Percentiles rank a stretch among this genome's conserved stretches.
phyloP scores from a whole-genome alignment of 2,888 invertebrate genomes.

The Oscheius sp. region DNA sequence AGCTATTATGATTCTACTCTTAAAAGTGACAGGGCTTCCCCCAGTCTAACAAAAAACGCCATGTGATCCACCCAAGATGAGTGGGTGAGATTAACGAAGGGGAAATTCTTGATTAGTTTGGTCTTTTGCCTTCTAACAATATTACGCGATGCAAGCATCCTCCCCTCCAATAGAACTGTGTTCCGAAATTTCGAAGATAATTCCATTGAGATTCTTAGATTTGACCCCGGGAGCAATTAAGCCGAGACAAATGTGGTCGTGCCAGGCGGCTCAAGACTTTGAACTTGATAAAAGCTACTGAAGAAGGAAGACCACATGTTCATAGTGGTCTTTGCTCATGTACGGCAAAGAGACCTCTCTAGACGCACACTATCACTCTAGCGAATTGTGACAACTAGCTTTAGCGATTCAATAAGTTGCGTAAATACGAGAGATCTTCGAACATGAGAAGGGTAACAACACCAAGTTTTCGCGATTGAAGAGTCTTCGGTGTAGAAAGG shows the following conservation, averaged over 20 bases:
- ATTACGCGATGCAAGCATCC: no score
- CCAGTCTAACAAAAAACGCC: neutral
- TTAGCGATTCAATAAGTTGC: no score
- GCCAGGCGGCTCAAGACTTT: neutral
- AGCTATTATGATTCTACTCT: neutral
- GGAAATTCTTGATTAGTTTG: neutral
- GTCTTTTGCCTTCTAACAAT: neutral
- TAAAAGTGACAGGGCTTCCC: neutral
- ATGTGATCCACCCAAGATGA: conserved; percentile 7
- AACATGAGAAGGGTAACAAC: no score
- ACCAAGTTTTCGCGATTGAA: no score
- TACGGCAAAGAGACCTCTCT: neutral
- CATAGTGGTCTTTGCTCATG: conserved; percentile 19
- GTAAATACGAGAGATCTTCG: no score
- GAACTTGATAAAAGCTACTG: neutral
- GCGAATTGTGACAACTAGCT: conserved; percentile 7
- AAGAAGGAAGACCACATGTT: conserved; percentile 13
- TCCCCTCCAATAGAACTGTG: no score
- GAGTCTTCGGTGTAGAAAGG: no score
- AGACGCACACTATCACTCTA: conserved; percentile 14
- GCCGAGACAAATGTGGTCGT: neutral
- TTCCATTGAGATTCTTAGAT: neutral
- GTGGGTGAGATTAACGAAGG: conserved; percentile 7
- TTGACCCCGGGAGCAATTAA: neutral
- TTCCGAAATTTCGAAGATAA: no score